These are phyloP conservation scores for Apotomis betuletana DNA, from an alignment of 2,888 invertebrate genomes.

Conservation along the genomic window DNA sequence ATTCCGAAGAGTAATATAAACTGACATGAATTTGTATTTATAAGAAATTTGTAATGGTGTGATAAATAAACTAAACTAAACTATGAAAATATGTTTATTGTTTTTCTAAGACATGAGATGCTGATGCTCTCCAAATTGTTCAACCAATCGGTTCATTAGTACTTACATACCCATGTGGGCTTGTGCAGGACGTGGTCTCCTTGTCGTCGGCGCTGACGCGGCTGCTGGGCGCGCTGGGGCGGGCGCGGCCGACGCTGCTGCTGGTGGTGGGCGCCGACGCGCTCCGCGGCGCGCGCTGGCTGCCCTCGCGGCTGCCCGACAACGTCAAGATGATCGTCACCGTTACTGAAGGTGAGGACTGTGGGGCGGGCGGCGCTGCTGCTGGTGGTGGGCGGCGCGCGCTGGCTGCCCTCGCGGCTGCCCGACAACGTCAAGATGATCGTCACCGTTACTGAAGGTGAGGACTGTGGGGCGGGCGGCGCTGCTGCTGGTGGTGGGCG, in stretches of 20 bases:
- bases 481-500: constrained; percentile 63
- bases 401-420: constrained; percentile 90
- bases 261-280: constrained; percentile 90
- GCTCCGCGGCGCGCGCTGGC: constrained; percentile 87
- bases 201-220: constrained; percentile 85
- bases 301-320: constrained; percentile 88
- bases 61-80: no score
- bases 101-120: no score
- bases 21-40: no score
- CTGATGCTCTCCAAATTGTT: no score
- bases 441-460: constrained; percentile 86
- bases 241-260: constrained; percentile 86
- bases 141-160: no score
- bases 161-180: no score
- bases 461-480: constrained; percentile 18
- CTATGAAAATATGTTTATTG: no score
- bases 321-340: constrained; percentile 91
- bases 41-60: no score
- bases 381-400: constrained; percentile 78
- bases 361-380: not conserved
- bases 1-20: no score
- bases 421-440: constrained; percentile 90
- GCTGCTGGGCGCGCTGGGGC: constrained; percentile 80
- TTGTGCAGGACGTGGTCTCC: constrained; percentile 86
- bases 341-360: constrained; percentile 80